Conservation (phyloP, 2,113 vertebrate species). For the Actinemys pallida region DNA sequence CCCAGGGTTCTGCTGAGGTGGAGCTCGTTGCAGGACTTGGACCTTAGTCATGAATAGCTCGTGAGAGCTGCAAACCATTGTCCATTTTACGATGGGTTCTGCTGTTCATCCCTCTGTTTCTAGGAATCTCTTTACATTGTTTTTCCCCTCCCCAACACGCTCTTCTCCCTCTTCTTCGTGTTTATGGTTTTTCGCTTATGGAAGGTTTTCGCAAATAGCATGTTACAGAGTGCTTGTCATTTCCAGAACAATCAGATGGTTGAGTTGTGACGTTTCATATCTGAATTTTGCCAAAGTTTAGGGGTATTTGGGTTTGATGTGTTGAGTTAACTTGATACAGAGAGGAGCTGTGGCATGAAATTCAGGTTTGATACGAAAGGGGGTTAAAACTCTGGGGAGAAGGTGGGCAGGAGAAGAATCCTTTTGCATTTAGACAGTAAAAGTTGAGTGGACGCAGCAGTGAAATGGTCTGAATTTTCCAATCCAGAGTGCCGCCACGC, state of each 20-base stretch:
- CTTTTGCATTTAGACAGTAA: not conserved
- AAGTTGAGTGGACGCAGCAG: not conserved
- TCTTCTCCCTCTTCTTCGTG: not conserved
- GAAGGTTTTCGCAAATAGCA: not conserved
- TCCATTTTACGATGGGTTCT: not conserved
- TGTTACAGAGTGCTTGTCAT: not conserved
- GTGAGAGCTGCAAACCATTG: not conserved
- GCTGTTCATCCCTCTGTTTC: not conserved
- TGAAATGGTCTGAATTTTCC: not conserved
- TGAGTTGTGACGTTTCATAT: not conserved
- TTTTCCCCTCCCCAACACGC: not conserved
- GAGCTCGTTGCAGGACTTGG: not conserved
- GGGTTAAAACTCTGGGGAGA: not conserved
- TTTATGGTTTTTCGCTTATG: not conserved
- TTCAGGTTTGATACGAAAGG: not conserved
- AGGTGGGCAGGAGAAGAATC: not conserved
- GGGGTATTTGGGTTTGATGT: not conserved
- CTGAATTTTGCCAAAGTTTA: not conserved
- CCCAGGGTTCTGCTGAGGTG: not conserved
- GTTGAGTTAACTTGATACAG: not conserved
- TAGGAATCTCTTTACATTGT: not conserved
- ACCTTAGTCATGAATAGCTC: not conserved
- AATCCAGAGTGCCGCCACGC: not conserved
- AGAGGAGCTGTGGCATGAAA: not conserved
- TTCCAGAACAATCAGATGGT: not conserved